These are phyloP conservation scores for Mastacembelus armatus DNA, from an alignment of 2,797 vertebrate species.

Conservation along the genomic window DNA sequence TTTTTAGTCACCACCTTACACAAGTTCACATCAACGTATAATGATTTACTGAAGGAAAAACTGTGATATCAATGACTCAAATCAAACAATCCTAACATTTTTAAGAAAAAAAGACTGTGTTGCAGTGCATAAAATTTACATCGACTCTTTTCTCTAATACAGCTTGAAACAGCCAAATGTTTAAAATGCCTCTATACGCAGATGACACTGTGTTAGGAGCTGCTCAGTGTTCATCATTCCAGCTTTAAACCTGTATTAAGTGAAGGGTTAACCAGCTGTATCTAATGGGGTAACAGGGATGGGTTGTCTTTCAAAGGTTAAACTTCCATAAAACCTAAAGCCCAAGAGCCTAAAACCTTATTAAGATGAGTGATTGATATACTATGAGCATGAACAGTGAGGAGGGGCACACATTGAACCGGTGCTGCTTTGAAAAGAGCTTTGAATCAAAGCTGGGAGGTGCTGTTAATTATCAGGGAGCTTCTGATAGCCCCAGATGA, in stretches of 20 bases:
- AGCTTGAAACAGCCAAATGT: neutral
- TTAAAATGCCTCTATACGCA: constrained; percentile 25
- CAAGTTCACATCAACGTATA: too few species aligned
- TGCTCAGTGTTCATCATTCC: constrained; percentile 3
- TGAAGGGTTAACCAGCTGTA: neutral
- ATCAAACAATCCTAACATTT: too few species aligned
- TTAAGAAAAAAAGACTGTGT: too few species aligned
- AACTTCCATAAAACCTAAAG: constrained; percentile 44
- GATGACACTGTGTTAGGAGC: constrained; percentile 19
- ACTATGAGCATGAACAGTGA: constrained; percentile 32
- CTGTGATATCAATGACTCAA: too few species aligned
- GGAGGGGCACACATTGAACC: constrained; percentile 31
- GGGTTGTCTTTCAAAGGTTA: constrained; percentile 33
- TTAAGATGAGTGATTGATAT: constrained; percentile 70
- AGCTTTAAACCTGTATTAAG: constrained; percentile 8
- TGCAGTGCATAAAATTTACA: too few species aligned
- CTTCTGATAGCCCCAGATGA: constrained; percentile 69
- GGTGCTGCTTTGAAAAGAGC: constrained; percentile 53
- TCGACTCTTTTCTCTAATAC: neutral
- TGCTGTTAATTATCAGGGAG: constrained; percentile 70
- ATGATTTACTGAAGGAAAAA: too few species aligned
- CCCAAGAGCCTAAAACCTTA: constrained; percentile 51
- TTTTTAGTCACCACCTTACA: too few species aligned
- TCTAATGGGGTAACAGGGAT: constrained; percentile 39
- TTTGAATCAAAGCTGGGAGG: constrained; percentile 69